These are phyloP conservation scores for Amiota communis DNA, from an alignment of 2,888 invertebrate species.

Conservation along the genomic window DNA sequence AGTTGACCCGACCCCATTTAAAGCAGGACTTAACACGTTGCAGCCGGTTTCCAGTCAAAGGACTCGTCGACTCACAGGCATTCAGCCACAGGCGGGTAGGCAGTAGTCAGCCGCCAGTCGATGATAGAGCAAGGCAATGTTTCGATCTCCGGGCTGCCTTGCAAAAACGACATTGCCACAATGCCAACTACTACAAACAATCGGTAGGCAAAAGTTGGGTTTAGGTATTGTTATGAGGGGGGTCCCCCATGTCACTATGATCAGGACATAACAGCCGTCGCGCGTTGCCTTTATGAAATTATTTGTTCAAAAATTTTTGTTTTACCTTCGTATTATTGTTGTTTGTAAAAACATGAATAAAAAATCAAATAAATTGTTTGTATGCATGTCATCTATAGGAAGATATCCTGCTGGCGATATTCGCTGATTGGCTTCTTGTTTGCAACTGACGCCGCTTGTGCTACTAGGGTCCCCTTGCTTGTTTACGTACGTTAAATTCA, in stretches of 20 bases:
- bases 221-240: not conserved
- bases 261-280: slow-evolving; percentile 44
- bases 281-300: slow-evolving; percentile 52
- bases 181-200: not conserved
- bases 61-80: slow-evolving; percentile 32
- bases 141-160: no score
- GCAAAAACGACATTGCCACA: not conserved
- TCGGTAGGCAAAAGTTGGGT: not conserved
- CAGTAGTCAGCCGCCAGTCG: slow-evolving; percentile 30
- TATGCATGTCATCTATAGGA: no score
- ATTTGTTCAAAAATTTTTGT: slow-evolving; percentile 35
- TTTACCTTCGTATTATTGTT: slow-evolving; percentile 16
- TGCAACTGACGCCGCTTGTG: no score
- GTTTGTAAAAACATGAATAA: not conserved
- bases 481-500: not conserved
- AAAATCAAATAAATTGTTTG: slow-evolving; percentile 6
- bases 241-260: slow-evolving; percentile 39
- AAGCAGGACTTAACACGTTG: not conserved
- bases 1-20: slow-evolving; percentile 57
- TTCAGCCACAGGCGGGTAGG: slow-evolving; percentile 55
- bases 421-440: no score
- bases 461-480: not conserved
- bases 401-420: no score
- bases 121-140: not conserved
- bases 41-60: slow-evolving; percentile 13